A percentile compares a stretch with the other conserved stretches of the same genome.
Evolutionary conservation across 1,140 invertebrate species (phyloP).

Genomic region (Ceratina japonica): DNA sequence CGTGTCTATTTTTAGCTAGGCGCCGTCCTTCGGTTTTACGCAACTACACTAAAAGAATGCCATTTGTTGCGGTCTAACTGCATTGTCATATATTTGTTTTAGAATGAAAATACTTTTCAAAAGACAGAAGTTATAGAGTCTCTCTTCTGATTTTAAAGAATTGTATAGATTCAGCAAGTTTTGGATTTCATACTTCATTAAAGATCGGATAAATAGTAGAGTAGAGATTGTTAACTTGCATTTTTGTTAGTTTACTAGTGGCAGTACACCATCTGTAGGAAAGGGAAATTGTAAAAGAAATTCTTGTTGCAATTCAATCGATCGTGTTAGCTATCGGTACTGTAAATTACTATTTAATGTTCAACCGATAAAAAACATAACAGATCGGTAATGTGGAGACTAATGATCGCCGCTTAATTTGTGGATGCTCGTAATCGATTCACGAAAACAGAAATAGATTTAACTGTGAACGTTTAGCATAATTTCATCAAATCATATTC

Average conservation of each 20-base stretch:
- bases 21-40: slow-evolving; percentile 72
- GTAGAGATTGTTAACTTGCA: neutral
- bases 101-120: neutral
- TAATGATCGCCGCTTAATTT: no score
- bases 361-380: no score
- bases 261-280: neutral
- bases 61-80: slow-evolving; percentile 33
- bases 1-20: slow-evolving; percentile 72
- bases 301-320: neutral
- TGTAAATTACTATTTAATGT: neutral
- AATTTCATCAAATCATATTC: no score
- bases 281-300: no score
- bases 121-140: no score
- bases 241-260: neutral
- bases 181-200: neutral
- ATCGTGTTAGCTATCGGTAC: neutral
- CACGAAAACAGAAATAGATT: no score
- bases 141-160: neutral
- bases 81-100: slow-evolving; percentile 9
- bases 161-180: neutral
- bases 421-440: no score
- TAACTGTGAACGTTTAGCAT: no score
- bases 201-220: no score
- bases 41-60: slow-evolving; percentile 61
- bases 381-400: no score